These are phyloP conservation scores for Orthosia gothica DNA, from an alignment of 2,888 invertebrate genomes.

Conservation along the genomic window DNA sequence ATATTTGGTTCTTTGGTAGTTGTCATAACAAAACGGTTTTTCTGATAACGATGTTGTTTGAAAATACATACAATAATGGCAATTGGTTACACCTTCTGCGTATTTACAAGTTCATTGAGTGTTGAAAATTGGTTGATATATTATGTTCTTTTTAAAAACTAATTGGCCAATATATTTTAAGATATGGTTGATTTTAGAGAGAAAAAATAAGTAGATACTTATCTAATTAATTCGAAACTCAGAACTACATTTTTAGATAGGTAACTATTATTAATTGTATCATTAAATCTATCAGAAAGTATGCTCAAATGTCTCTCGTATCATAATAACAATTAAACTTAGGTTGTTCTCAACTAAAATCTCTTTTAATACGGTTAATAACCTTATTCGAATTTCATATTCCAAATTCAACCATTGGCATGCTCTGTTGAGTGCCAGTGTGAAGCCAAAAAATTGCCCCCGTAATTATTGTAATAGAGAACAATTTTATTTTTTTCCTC, in stretches of 20 bases:
- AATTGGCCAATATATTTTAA: background rate
- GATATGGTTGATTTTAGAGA: too few relatives aligned
- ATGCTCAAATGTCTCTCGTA: background rate
- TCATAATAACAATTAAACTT: background rate
- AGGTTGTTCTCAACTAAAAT: constrained; percentile 22
- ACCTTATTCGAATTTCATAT: constrained; percentile 53
- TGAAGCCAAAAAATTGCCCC: constrained; percentile 61
- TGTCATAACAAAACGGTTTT: background rate
- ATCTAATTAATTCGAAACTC: too few relatives aligned
- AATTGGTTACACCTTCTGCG: background rate
- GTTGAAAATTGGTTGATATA: background rate
- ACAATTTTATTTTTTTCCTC: constrained; percentile 64
- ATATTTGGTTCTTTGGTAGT: too few relatives aligned
- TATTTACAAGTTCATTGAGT: constrained; percentile 14
- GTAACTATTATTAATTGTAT: background rate
- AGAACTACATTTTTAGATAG: too few relatives aligned
- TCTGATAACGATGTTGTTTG: background rate
- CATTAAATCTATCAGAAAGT: background rate
- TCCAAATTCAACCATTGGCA: constrained; percentile 33
- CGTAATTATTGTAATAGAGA: constrained; percentile 71
- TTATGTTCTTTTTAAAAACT: background rate
- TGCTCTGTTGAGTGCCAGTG: constrained; percentile 49
- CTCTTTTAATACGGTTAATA: constrained; percentile 31
- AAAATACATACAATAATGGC: constrained; percentile 2
- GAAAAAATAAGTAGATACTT: too few relatives aligned